Conservation (phyloP, 2,888 invertebrate species). For the Chloroclysta siterata region DNA sequence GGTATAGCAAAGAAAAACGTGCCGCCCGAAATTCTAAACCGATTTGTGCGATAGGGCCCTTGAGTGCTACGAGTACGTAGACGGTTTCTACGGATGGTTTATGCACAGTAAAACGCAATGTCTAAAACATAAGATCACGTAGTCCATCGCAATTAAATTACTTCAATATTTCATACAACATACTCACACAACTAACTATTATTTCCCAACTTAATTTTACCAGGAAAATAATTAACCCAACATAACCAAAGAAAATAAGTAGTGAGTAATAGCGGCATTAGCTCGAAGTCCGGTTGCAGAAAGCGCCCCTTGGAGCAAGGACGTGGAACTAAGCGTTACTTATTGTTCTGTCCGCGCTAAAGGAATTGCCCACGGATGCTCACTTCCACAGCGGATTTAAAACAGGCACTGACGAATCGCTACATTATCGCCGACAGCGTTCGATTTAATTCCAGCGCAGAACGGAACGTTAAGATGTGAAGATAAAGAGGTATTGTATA, state of each 20-base stretch:
- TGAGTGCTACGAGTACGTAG: too few species aligned
- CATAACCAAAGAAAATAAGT: conserved; percentile 35
- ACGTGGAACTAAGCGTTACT: conserved; percentile 68
- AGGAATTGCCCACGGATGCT: conserved; percentile 64
- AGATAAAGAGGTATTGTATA: conserved; percentile 54
- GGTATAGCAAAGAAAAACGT: too few species aligned
- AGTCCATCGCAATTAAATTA: neutral
- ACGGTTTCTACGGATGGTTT: too few species aligned
- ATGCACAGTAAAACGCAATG: too few species aligned
- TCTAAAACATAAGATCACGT: too few species aligned
- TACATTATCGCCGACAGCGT: conserved; percentile 74
- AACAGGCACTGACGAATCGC: conserved; percentile 74
- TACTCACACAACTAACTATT: conserved; percentile 10
- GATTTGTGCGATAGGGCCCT: too few species aligned
- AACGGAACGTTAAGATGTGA: conserved; percentile 50
- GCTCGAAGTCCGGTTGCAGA: conserved; percentile 39
- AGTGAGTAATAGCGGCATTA: conserved; percentile 43
- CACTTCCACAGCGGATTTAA: conserved; percentile 70
- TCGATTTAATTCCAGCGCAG: conserved; percentile 63
- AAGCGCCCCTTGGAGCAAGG: conserved; percentile 46
- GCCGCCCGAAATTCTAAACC: too few species aligned
- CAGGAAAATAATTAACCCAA: conserved; percentile 31
- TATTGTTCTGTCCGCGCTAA: conserved; percentile 61
- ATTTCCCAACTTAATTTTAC: conserved; percentile 11
- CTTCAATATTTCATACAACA: neutral